Evolutionary conservation across 2,113 vertebrate species (phyloP), one percentile per base, ranked within the genome.

Genomic region (Erpornis zantholeuca): DNA sequence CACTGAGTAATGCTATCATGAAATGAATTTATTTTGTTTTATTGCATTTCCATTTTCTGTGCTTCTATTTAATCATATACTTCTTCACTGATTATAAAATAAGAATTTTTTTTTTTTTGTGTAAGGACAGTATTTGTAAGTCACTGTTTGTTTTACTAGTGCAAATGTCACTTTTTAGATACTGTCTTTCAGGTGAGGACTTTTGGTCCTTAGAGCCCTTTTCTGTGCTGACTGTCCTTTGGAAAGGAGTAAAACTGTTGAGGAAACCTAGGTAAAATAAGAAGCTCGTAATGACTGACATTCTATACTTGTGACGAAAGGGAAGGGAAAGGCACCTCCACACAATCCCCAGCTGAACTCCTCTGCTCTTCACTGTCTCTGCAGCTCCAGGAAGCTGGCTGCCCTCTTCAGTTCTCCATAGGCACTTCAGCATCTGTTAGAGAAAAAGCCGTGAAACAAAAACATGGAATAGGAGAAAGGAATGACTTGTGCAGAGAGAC

Each of bases 341-440:
- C 38, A 18, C 1, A 12, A 60, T 22, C 7, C 25, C 29, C 29
- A 36, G 28, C 15, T 52, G 59, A 60, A 15, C 15, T 64, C 42
- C 22, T 63, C 0, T 0, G 2, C 21, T 81, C 42, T 59, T 72
- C 23, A 2, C 6, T 2, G 6, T 33, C 20, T 61, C 61, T 53
- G 31, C 38, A 77, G 38, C n/a, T 64, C 24, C 22, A 21, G 63
- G 49, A 59, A 68, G 42, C 31, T 8, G 3, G 4, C 53, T 38
- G 36, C 18, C 24, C 27, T 45, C 22, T 21, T 71, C 35, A 66
- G 27, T 3, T 1, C 42, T 70, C 1, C 7, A 25, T 3, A 71
- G 85, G 76, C 29, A 76, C 56, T 42, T 53, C 72, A 71, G 28
- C 47, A 76, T 13, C 25, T 52, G 15, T 36, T n/a, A 35, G 35